Evolutionary conservation across 37 sponge, comb jelly and placozoan genomes (phyloP), one percentile per base, ranked within the genome.

Genomic region (Theonella swinhoei): DNA sequence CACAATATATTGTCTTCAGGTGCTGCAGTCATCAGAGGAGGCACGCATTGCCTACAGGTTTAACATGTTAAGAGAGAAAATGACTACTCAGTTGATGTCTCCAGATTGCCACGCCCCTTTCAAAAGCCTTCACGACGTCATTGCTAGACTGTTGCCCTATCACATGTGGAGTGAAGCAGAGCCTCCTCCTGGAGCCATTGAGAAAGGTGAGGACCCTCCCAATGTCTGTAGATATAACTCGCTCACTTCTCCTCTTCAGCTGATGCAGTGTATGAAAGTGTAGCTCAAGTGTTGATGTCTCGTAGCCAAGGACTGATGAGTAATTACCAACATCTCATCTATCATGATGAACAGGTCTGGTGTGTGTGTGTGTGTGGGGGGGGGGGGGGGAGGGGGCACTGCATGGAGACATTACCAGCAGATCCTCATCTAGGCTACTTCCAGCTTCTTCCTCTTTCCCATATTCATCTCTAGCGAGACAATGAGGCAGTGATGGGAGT

Each of bases 261-360:
- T 70, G 89, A 88, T 83, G 89, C 89, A 42, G 89, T 88, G 74
- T 82, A 75, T 70, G 89, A 88, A 65, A 82, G 89, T 60, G 83
- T 88, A 40, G 89, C 89, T 33, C 72, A 77, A 31, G 83, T 88
- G 5, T 73, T 88, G 72, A 33, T 88, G 59, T 88, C 89, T 25
- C 62, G 89, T 3, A 71, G 83, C 36, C 61, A 69, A 62, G 89
- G 89, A 3, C 79, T 88, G 41, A 82, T 43, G 79, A 83, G 78
- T 71, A 42, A 77, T 35, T 82, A 37, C 42, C 78, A 88, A 22
- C 83, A 82, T 42, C 39, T 82, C 14, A 40, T 72, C 24, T 17
- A 58, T 14, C 76, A 82, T 36, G 82, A 81, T 65, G 72, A 37
- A 80, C 26, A 80, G 69, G 80, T 80, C 36, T 67, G 68, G 19